Evolutionary conservation across 2,888 invertebrate species (phyloP).

Genomic region (Melanophora roralis): DNA sequence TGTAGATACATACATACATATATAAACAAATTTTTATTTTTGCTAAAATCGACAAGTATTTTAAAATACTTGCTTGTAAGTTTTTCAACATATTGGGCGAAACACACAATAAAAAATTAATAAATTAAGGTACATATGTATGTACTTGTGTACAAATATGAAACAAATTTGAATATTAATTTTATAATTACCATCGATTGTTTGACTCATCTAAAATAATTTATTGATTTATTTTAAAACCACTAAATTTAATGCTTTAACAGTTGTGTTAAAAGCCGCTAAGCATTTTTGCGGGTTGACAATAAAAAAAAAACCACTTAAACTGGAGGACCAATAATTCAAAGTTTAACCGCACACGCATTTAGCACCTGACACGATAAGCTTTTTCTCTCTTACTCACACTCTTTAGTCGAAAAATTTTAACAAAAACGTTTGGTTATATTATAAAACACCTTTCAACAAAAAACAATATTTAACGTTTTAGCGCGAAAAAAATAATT

Average conservation of each 20-base stretch:
- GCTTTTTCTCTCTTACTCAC: background rate
- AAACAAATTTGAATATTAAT: background rate
- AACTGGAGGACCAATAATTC: constrained; percentile 33
- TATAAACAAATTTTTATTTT: too few species aligned
- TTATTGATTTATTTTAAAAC: background rate
- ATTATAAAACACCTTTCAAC: background rate
- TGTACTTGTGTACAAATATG: too few species aligned
- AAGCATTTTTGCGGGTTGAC: constrained; percentile 46
- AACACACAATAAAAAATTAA: background rate
- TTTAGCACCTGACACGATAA: background rate
- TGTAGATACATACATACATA: too few species aligned
- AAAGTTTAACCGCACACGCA: constrained; percentile 3
- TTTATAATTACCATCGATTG: constrained; percentile 42
- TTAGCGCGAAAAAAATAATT: constrained; percentile 23
- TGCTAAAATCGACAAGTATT: constrained; percentile 22
- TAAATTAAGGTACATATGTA: background rate
- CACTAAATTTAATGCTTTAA: background rate
- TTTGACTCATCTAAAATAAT: background rate
- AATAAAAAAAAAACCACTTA: constrained; percentile 25
- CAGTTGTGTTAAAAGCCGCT: constrained; percentile 1
- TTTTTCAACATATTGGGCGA: constrained; percentile 43
- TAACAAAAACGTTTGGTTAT: background rate
- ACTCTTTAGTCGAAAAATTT: background rate
- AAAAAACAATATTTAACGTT: background rate
- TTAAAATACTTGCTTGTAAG: background rate